Percentiles rank a stretch among this genome's conserved stretches.
These are phyloP conservation scores for Tryphoninae sp. DNA, from an alignment of 2,888 invertebrate genomes.

Conservation along the genomic window DNA sequence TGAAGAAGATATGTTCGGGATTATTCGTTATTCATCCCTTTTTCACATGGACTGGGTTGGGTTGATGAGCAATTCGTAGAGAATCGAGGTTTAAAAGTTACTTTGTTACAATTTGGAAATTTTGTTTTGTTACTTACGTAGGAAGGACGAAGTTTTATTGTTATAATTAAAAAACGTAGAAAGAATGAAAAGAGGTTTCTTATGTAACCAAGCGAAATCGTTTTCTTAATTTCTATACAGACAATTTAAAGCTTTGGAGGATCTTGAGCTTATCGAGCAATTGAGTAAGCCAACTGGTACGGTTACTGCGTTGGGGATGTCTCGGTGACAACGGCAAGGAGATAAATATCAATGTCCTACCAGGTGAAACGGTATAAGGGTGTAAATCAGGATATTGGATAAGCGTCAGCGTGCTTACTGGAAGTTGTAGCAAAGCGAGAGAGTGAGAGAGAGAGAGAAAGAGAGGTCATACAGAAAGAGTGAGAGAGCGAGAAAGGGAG, in stretches of 20 bases:
- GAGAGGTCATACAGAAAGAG: background rate
- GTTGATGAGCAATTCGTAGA: background rate
- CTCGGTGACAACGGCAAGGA: constrained; percentile 29
- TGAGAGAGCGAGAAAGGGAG: constrained; percentile 15
- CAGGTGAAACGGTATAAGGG: constrained; percentile 23
- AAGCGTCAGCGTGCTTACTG: constrained; percentile 38
- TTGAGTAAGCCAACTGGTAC: background rate
- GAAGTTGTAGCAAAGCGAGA: constrained; percentile 12
- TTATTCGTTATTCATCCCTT: background rate
- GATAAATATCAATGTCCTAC: constrained; percentile 43
- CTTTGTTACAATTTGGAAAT: background rate
- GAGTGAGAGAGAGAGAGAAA: constrained; percentile 3
- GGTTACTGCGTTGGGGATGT: constrained; percentile 1
- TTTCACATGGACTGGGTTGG: background rate
- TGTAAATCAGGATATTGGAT: constrained; percentile 55
- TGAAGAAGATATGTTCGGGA: background rate
- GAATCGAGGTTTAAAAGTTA: background rate
- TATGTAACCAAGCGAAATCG: too few relatives aligned
- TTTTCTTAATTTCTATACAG: background rate
- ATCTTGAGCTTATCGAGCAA: background rate
- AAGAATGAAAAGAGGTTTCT: background rate
- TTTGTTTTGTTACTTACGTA: background rate
- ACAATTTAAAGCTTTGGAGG: background rate
- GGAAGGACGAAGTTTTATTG: background rate
- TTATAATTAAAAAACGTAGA: background rate